Conservation (phyloP, 1,140 invertebrate species). For the Drosophila ficusphila region DNA sequence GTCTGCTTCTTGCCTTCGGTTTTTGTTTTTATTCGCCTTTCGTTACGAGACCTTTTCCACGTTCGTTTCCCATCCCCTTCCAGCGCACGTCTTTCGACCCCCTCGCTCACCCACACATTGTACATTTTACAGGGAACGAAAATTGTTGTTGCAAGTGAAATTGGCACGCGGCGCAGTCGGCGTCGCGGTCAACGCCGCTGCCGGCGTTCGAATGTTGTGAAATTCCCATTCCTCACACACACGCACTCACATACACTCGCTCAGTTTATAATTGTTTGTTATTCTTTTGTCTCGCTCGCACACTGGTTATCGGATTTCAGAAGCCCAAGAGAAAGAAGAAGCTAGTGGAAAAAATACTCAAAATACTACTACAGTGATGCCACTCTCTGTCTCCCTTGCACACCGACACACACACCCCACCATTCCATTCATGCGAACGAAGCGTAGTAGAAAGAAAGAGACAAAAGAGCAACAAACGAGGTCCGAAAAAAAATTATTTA, state of each 20-base stretch:
- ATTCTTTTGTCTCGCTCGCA: constrained; percentile 79
- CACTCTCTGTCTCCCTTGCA: constrained; percentile 1
- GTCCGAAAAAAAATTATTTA: constrained; percentile 74
- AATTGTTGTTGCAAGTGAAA: constrained; percentile 68
- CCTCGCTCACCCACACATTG: constrained; percentile 29
- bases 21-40: constrained; percentile 81
- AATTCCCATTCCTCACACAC: constrained; percentile 60
- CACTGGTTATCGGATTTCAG: constrained; percentile 80
- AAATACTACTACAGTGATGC: constrained; percentile 70
- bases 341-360: constrained; percentile 55
- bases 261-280: constrained; percentile 78
- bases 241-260: constrained; percentile 36
- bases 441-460: constrained; percentile 74
- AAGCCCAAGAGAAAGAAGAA: constrained; percentile 32
- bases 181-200: constrained; percentile 24
- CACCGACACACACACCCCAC: constrained; percentile 27
- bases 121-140: constrained; percentile 57
- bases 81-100: not conserved
- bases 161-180: constrained; percentile 64
- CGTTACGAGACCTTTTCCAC: constrained; percentile 75
- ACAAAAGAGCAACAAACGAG: constrained; percentile 37
- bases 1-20: constrained; percentile 65
- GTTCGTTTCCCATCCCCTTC: constrained; percentile 33
- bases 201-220: constrained; percentile 53
- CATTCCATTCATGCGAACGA: constrained; percentile 74